phyloP scores from a whole-genome alignment of 2,113 vertebrate species.

The Ptyas mucosa region DNA sequence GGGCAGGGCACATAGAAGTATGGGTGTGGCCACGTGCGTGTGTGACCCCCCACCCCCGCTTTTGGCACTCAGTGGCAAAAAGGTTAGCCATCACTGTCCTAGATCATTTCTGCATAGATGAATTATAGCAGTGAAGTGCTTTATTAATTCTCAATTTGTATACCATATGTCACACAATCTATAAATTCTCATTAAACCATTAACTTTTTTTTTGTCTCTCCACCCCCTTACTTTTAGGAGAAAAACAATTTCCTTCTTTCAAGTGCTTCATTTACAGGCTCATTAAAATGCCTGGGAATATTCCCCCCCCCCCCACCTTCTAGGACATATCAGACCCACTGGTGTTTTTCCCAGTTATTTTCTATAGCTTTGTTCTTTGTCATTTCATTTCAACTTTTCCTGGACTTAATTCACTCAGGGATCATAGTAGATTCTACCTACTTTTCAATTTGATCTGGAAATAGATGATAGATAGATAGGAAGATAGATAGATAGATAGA shows the following conservation, averaged over 20 bases:
- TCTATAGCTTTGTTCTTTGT: neutral
- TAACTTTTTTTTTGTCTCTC: neutral
- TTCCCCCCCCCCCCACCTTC: too few relatives aligned
- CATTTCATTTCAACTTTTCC: neutral
- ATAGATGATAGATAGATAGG: neutral
- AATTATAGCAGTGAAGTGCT: neutral
- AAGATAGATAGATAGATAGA: neutral
- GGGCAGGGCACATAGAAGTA: too few relatives aligned
- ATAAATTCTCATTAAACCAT: neutral
- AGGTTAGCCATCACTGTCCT: too few relatives aligned
- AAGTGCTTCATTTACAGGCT: neutral
- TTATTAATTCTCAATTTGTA: neutral
- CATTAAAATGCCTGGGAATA: neutral
- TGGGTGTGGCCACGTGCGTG: too few relatives aligned
- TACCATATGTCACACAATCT: neutral
- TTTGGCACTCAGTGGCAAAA: too few relatives aligned
- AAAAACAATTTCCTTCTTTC: neutral
- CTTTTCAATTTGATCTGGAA: neutral
- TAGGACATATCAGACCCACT: neutral
- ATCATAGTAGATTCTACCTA: neutral
- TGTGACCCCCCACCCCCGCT: too few relatives aligned
- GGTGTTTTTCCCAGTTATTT: neutral
- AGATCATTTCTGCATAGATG: neutral
- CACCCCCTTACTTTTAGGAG: neutral
- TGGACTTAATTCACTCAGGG: neutral